Conservation (phyloP, 2,797 vertebrate genomes). For the Falco biarmicus region DNA sequence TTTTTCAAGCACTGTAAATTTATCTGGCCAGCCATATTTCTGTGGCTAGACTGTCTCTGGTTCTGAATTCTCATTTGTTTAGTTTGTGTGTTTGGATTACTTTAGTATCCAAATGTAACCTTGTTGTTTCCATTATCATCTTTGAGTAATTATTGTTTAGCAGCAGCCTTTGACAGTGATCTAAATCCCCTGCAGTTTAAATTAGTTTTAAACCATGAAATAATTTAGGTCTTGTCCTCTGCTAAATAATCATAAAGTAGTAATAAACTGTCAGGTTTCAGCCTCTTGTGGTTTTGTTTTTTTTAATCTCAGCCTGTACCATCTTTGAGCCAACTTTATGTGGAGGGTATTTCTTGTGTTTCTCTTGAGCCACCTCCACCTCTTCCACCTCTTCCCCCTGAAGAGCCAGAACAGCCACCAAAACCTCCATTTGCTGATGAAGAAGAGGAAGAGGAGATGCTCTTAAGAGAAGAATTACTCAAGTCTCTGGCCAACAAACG, state of each 20-base stretch:
- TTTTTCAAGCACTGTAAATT: not conserved
- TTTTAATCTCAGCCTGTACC: conserved; percentile 69
- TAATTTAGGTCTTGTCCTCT: not conserved
- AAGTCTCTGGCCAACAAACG: conserved; percentile 93
- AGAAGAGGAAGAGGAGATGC: conserved; percentile 98
- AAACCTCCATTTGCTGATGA: conserved; percentile 97
- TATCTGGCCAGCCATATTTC: not conserved
- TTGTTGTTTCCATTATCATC: not conserved
- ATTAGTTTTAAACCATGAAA: not conserved
- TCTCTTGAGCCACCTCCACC: conserved; percentile 80
- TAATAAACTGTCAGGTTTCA: not conserved
- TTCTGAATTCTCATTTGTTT: not conserved
- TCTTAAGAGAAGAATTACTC: conserved; percentile 93
- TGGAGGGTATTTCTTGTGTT: conserved; percentile 71
- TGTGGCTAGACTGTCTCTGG: not conserved
- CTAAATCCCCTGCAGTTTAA: not conserved
- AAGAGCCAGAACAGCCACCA: conserved; percentile 91
- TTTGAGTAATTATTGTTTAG: not conserved
- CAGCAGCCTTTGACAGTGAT: not conserved
- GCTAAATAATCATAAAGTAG: not conserved
- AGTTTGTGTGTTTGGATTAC: not conserved
- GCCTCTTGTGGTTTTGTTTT: not conserved
- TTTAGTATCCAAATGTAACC: not conserved
- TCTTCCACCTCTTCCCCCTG: conserved; percentile 89
- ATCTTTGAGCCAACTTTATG: conserved; percentile 79